Conservation (phyloP, 2,113 vertebrate genomes). For the Canis aureus region DNA sequence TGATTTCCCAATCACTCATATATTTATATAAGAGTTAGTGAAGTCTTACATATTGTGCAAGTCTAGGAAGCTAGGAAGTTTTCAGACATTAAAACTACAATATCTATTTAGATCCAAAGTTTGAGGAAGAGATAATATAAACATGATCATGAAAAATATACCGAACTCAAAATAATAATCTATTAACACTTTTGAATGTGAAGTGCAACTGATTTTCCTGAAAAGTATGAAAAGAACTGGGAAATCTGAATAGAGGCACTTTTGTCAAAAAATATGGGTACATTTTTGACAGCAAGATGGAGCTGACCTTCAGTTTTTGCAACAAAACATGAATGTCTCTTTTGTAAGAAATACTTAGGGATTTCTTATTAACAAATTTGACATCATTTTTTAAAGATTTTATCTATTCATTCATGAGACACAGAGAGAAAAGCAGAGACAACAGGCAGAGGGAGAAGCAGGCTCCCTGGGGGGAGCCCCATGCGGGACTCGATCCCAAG, state of each 20-base stretch:
- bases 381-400: not conserved
- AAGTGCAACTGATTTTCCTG: not conserved
- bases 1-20: not conserved
- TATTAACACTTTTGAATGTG: constrained; percentile 2
- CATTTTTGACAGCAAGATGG: not conserved
- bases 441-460: too few relatives aligned
- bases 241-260: not conserved
- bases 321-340: not conserved
- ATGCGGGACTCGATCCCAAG: too few relatives aligned
- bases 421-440: too few relatives aligned
- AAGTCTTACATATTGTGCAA: not conserved
- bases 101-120: constrained; percentile 5
- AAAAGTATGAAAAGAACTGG: not conserved
- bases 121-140: not conserved
- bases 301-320: not conserved
- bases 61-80: not conserved
- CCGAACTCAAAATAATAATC: not conserved
- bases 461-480: too few relatives aligned
- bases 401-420: too few relatives aligned
- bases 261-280: not conserved
- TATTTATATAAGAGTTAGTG: not conserved
- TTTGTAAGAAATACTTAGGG: not conserved
- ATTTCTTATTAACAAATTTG: constrained; percentile 34
- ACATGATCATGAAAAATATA: not conserved
- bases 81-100: not conserved